Evolutionary conservation across 2,113 vertebrate genomes (phyloP).

Genomic region (Vidua chalybeata): DNA sequence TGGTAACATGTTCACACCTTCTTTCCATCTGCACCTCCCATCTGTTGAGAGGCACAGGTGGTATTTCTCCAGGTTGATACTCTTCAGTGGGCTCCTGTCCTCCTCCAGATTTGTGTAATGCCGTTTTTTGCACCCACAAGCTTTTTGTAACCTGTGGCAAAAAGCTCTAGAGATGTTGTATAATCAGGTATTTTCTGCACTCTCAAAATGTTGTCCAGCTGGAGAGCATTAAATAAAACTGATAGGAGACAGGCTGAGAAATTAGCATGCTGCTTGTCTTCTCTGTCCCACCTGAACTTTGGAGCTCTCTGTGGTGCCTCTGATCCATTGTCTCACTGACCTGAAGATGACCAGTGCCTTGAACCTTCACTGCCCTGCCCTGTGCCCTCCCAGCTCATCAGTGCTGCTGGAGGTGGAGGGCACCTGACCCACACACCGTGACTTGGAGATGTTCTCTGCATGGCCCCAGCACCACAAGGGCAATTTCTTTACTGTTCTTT

Average conservation of each 20-base stretch:
- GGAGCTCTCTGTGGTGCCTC: not conserved
- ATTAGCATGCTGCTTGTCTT: not conserved
- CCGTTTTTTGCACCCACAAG: not conserved
- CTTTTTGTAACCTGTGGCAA: not conserved
- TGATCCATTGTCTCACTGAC: rapidly evolving
- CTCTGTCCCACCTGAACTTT: not conserved
- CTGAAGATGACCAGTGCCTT: rapidly evolving
- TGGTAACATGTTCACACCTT: not conserved
- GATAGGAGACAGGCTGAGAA: not conserved
- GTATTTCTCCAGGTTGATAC: not conserved
- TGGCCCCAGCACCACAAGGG: too few relatives aligned
- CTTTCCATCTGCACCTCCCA: constrained; percentile 4
- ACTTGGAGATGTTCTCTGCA: not conserved
- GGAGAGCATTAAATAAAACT: not conserved
- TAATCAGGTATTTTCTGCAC: not conserved
- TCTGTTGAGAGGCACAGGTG: not conserved
- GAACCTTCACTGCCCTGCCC: not conserved
- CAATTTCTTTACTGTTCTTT: not conserved
- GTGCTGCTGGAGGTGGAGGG: not conserved
- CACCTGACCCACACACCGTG: rapidly evolving
- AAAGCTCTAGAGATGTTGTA: not conserved
- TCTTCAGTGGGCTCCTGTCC: not conserved
- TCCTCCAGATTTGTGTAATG: not conserved
- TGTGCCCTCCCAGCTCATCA: not conserved
- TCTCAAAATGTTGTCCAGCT: not conserved